Conservation (phyloP, 2,113 vertebrate species). For the Choloepus hoffmanni region DNA sequence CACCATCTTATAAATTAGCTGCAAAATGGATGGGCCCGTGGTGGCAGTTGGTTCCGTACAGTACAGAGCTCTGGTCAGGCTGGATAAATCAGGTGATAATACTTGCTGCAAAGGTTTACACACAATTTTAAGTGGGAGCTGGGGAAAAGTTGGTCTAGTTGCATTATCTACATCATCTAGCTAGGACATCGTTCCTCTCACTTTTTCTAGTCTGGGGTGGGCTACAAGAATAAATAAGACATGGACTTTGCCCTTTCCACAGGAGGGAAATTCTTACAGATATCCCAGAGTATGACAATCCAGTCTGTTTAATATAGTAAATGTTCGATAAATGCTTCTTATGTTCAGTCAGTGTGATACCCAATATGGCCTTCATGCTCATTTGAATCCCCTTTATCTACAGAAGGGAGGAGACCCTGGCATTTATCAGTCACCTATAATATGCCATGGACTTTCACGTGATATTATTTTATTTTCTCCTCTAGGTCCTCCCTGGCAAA, state of each 20-base stretch:
- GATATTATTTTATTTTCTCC: neutral
- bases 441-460: fast-evolving
- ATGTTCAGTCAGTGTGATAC: neutral
- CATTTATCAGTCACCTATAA: neutral
- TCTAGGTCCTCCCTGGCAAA: neutral
- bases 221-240: neutral
- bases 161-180: fast-evolving
- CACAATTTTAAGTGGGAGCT: neutral
- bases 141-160: neutral
- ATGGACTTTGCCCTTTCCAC: neutral
- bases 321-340: neutral
- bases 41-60: neutral
- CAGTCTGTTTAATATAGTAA: neutral
- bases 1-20: neutral
- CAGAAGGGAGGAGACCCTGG: neutral
- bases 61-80: neutral
- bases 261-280: neutral
- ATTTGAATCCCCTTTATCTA: neutral
- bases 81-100: neutral
- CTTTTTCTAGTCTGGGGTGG: neutral
- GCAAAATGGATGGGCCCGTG: neutral
- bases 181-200: neutral
- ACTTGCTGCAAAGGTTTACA: neutral
- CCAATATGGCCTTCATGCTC: neutral
- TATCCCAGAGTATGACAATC: neutral